Evolutionary conservation across 2,113 vertebrate genomes (phyloP), one percentile per base, ranked within the genome.

Genomic region (Bufo bufo): DNA sequence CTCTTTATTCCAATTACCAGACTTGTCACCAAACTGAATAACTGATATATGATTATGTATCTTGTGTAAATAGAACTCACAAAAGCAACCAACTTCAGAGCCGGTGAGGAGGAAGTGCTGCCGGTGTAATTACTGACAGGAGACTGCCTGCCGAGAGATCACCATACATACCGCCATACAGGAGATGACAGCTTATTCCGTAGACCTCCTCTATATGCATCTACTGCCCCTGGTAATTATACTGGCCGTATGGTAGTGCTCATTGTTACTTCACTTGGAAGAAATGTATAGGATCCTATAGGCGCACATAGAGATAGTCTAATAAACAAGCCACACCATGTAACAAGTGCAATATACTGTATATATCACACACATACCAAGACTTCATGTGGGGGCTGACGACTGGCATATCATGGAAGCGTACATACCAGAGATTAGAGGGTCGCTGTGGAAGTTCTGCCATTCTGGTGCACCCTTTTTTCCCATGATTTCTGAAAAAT

Each of bases 1-100:
- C 94, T 95, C 95, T 94, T 96, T 95, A 95, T 95, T 94, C 94
- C 95, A 96, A 97, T 97, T 96, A 98, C 95, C 93, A 94, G 92
- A 92, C 94, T 95, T 96, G 95, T 95, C 95, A 96, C 94, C 93
- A 93, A 95, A 94, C 94, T 92, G 95, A 94, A 95, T 95, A 95
- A 95, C 94, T 96, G 94, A 96, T 96, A 95, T 93, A 95, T 93
- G 95, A 95, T 95, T 95, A 95, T 95, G 96, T 95, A 96, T 95
- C 93, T 94, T 93, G 93, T 95, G 94, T 93, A 96, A 96, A 95
- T 93, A 95, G 94, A 95, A 95, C 95, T 95, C 93, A 95, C 94
- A 94, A 95, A 95, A 95, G 93, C 94, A 93, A 90, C 89, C 82
- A 93, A 95, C 90, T 95, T 95, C 94, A 93, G 81, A 84, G 72